A percentile compares a stretch with the other conserved stretches of the same genome.
Evolutionary conservation across 2,113 vertebrate species (phyloP).

Genomic region (Eretmochelys imbricata): DNA sequence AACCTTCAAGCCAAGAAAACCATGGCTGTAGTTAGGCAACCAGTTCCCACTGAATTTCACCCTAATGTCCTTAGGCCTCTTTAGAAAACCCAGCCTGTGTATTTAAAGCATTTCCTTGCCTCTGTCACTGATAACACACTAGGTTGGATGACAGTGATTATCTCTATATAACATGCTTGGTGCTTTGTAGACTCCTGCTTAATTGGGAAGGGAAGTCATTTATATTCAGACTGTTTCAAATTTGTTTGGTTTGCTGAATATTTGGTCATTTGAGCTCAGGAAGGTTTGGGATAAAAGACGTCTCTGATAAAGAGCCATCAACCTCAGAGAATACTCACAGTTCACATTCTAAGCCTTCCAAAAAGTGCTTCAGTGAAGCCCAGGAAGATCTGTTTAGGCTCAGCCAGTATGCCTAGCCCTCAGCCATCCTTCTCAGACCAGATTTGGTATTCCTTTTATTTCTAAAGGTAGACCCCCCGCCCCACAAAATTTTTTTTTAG

Average conservation of each 20-base stretch:
- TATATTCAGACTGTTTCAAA: not conserved
- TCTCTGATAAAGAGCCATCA: conserved; percentile 11
- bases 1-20: conserved; percentile 3
- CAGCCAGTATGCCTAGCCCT: not conserved
- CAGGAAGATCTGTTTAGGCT: not conserved
- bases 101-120: not conserved
- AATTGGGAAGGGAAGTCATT: not conserved
- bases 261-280: not conserved
- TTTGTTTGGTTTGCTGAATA: not conserved
- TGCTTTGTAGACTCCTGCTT: conserved; percentile 6
- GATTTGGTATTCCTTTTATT: not conserved
- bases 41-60: not conserved
- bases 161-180: not conserved
- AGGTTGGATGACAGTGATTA: not conserved
- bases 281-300: conserved; percentile 12
- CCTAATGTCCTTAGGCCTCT: not conserved
- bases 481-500: not conserved
- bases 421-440: conserved; percentile 7
- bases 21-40: not conserved
- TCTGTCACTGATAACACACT: not conserved
- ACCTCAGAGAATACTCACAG: conserved; percentile 34
- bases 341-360: not conserved
- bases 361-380: not conserved
- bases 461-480: not conserved
- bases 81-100: not conserved